Conservation (phyloP, 2,888 invertebrate species). For the Uropetala carovei region DNA sequence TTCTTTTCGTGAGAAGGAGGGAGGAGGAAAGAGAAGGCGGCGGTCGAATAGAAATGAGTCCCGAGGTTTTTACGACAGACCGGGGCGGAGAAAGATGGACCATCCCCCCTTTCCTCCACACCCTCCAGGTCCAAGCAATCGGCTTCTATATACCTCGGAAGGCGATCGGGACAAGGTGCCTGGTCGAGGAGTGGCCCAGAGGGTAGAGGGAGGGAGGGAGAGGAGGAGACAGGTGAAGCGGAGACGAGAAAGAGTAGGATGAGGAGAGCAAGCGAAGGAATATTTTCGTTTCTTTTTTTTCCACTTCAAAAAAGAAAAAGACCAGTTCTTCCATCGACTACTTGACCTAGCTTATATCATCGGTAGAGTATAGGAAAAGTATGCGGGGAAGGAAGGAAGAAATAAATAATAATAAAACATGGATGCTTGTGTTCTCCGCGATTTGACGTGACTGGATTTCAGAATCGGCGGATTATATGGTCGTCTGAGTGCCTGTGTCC, state of each 20-base stretch:
- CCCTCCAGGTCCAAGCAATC: background rate
- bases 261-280: background rate
- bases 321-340: too few relatives aligned
- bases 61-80: background rate
- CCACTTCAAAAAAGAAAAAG: too few relatives aligned
- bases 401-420: too few relatives aligned
- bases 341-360: too few relatives aligned
- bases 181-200: background rate
- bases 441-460: too few relatives aligned
- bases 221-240: background rate
- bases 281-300: background rate
- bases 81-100: background rate
- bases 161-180: conserved; percentile 1
- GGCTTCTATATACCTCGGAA: background rate
- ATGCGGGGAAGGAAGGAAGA: too few relatives aligned
- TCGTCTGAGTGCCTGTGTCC: too few relatives aligned
- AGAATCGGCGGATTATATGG: too few relatives aligned
- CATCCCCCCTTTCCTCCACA: background rate
- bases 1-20: background rate
- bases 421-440: too few relatives aligned
- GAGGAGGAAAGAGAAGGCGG: background rate
- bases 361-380: too few relatives aligned
- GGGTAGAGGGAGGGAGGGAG: background rate
- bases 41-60: conserved; percentile 12
- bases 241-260: background rate